Evolutionary conservation across 2,797 vertebrate genomes (phyloP), one percentile per base, ranked within the genome.

Genomic region (Platyrinchus mystaceus): DNA sequence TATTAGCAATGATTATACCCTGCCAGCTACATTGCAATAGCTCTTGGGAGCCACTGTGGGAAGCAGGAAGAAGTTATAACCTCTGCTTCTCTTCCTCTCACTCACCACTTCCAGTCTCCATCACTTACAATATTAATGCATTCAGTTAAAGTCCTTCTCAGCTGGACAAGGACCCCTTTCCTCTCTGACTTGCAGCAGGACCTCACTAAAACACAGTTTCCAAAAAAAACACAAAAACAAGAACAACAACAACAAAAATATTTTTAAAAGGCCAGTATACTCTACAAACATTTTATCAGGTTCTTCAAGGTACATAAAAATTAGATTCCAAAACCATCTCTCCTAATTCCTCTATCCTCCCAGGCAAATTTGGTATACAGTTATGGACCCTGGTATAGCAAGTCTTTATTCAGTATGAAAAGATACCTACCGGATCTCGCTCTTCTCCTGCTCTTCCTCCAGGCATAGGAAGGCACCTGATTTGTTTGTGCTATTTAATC

Each of bases 221-320:
- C 46, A 4, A 12, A 21, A 7, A 44, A 44, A 44, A 20, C 37
- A 37, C 37, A 37, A 37, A 37, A 37, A 37, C 37, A 37, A 37
- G 11, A 37, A 37, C 37, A 37, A 37, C 8, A 37, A 37, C 37
- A 37, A 37, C 37, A 37, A 37, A 18, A 39, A 26, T 16, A 9
- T 34, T 12, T 14, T 30, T 7, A 5, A 30, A 50, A 55, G 4
- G 8, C 11, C 28, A 39, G 6, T 17, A 26, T 17, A 37, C 14
- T 34, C 56, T n/a, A n/a, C n/a, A n/a, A n/a, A n/a, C n/a, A n/a
- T n/a, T 90, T 83, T 55, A 70, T 69, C 68, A 80, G 78, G 95
- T 80, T 91, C 75, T 89, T 62, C 68, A 93, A 64, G 46, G 21
- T 27, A 46, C 15, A 6, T 14, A 87, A 60, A 34, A 93, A 74